Base-by-base conservation (phyloP, 2,888 invertebrate species). In the Sinopyrophorus schimmeli region DNA sequence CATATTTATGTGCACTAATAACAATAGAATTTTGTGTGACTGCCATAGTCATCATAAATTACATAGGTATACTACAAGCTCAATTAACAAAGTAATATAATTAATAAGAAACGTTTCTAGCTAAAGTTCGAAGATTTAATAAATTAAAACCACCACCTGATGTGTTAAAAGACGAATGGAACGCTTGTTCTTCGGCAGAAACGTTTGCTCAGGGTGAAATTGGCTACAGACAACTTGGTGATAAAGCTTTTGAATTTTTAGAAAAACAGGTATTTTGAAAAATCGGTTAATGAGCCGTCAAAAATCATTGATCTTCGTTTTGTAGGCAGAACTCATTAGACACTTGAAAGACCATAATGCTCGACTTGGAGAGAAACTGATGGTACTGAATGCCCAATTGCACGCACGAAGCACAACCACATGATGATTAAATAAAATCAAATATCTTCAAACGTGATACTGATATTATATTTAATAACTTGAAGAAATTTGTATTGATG, bases 261-360 rank as follows among this genome's bases (percentile, higher is more conserved):
- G 83, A 86, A 62, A 83, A 83, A 67, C 86, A 86, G 66, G 76
- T 76, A 23, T 11, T 2, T 3, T 14, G 28, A 2, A 7, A 60
- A 40, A 49, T 35, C 37, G 2, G 14, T 32, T 35, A 7, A 6
- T 10, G 27, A 9, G 15, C 4, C 9, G 1, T 26, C 9, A 14
- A 1, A 15, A 35, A 26, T 23, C n/a, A 18, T 14, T 21, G 30
- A 17, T 6, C 10, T 27, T 42, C n/a, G 42, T 23, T 20, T 59
- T 65, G 32, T 55, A 78, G 75, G 85, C 86, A 15, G 86, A 86
- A 70, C 73, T 86, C 5, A 86, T 87, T 55, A 76, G 79, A 62
- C 84, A 84, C 64, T 72, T 86, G 43, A 79, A 79, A 56, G 85
- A 86, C 63, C 84, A 85, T 57, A 84, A 86, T 60, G 78, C 78